Evolutionary conservation across 1,140 invertebrate genomes (phyloP).

Genomic region (Panulirus ornatus): DNA sequence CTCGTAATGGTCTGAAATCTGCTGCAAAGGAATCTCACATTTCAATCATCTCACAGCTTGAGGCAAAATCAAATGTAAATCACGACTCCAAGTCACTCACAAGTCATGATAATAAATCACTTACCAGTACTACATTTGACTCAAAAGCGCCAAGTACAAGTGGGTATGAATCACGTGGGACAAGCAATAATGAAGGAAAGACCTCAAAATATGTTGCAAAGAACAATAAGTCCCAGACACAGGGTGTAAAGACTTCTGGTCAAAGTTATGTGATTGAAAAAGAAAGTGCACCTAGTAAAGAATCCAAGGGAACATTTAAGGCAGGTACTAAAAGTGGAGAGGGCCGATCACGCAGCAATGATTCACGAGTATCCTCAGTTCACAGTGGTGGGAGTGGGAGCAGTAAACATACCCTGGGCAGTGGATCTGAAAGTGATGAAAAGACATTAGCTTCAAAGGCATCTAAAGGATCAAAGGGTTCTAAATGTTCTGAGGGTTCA

Average conservation of each 20-base stretch:
- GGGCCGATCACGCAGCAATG: slow-evolving; percentile 73
- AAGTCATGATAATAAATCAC: slow-evolving; percentile 60
- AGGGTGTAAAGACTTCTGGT: slow-evolving; percentile 19
- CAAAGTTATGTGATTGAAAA: slow-evolving; percentile 47
- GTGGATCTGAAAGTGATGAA: slow-evolving; percentile 74
- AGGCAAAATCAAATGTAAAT: slow-evolving; percentile 48
- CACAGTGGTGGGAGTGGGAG: slow-evolving; percentile 72
- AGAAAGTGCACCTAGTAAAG: slow-evolving; percentile 46
- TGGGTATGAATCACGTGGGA: slow-evolving; percentile 60
- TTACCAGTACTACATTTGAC: slow-evolving; percentile 62
- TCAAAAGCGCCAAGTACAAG: slow-evolving; percentile 56
- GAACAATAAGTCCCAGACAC: slow-evolving; percentile 35
- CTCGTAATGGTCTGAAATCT: slow-evolving; percentile 67
- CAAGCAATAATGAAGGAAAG: slow-evolving; percentile 51
- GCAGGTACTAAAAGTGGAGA: slow-evolving; percentile 53
- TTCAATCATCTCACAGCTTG: slow-evolving; percentile 48
- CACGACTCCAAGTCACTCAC: slow-evolving; percentile 68
- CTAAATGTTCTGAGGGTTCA: slow-evolving; percentile 56
- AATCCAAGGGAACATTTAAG: slow-evolving; percentile 50
- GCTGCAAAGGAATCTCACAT: slow-evolving; percentile 50
- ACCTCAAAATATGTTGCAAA: slow-evolving; percentile 44
- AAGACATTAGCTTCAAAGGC: slow-evolving; percentile 60
- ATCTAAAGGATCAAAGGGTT: slow-evolving; percentile 69
- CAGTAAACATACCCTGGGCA: slow-evolving; percentile 69
- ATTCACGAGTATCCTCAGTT: slow-evolving; percentile 72